Conservation (phyloP, 1,140 invertebrate species). For the silkworm (Bombyx mori) region ASM3026992v2 NC_085131.1:964001-964500, state of each 20-base stretch:
- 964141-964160: slow-evolving; percentile 56
- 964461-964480: not conserved
- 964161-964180: slow-evolving; percentile 26
- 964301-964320: slow-evolving; percentile 61
- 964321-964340: slow-evolving; percentile 47
- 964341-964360: slow-evolving; percentile 29
- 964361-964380: slow-evolving; percentile 33
- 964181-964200: slow-evolving; percentile 60
- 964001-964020: slow-evolving; percentile 6
- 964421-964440: slow-evolving; percentile 13
- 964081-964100: slow-evolving; percentile 23
- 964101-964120: slow-evolving; percentile 18
- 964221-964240: slow-evolving; percentile 61
- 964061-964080: slow-evolving; percentile 29
- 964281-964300: slow-evolving; percentile 43
- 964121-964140: slow-evolving; percentile 43
- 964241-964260: slow-evolving; percentile 62
- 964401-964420: slow-evolving; percentile 37
- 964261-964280: slow-evolving; percentile 53
- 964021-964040: not conserved
- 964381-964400: slow-evolving; percentile 40
- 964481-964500: slow-evolving; percentile 1
- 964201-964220: slow-evolving; percentile 51
- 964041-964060: slow-evolving; percentile 32
- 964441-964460: slow-evolving; percentile 10